Evolutionary conservation across 2,113 vertebrate genomes (phyloP), one percentile per base, ranked within the genome.

Genomic region (Ammodytes dubius): DNA sequence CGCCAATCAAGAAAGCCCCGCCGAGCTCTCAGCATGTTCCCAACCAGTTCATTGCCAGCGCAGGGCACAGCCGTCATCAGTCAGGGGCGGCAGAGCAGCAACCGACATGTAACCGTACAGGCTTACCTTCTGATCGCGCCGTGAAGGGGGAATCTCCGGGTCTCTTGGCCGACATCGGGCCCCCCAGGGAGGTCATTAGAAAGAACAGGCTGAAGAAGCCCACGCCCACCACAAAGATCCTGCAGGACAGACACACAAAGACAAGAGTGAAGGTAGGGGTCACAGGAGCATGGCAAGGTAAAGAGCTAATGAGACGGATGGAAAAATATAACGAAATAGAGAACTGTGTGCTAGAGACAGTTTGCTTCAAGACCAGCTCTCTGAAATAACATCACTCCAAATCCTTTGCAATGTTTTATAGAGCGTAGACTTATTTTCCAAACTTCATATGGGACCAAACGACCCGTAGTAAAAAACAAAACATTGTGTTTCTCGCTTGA

Each of bases 171-270:
- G 97, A 97, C 91, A 99, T 96, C 95, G 99, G 97, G 73, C 98
- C 97, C 84, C 98, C 98, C 87, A 99, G 95, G 19, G 98, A 99
- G 0, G 97, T 98, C 98, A 99, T 99, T 90, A 99, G 95, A 92
- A 99, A 99, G 95, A 97, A 99, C 78, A 99, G 94, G 0, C 97
- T 99, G 95, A 99, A 99, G 95, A 99, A 98, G 88, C 97, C 98
- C 0, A 98, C 96, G 75, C 98, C 98, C 83, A 95, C 94, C 88
- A 99, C 96, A 14, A 99, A 99, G 86, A 99, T 97, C 96, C 98
- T 99, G 86, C 67, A 87, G 87, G 7, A 27, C 27, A 53, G 37
- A 46, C 9, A 54, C 59, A 54, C 39, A 42, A 50, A 72, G 46
- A 74, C 14, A 49, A 54, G 14, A 17, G 35, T 61, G 11, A 7